These are phyloP conservation scores for Selene dorsalis DNA, from an alignment of 2,797 vertebrate genomes.

Conservation along the genomic window DNA sequence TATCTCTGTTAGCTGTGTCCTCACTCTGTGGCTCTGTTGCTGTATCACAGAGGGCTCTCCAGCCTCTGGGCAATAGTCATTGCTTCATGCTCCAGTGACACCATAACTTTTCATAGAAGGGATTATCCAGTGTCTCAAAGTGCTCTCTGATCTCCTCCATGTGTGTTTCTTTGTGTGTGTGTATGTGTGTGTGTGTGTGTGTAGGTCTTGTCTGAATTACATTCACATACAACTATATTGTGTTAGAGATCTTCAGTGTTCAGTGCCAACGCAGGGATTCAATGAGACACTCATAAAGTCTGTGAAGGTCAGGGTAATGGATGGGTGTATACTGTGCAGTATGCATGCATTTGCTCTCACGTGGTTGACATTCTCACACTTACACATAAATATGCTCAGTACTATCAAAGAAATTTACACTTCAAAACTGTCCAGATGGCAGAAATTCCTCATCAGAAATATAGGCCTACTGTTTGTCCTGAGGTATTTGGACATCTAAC, in stretches of 20 bases:
- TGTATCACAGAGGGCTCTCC: slow-evolving; percentile 31
- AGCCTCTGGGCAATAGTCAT: slow-evolving; percentile 50
- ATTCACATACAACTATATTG: slow-evolving; percentile 1
- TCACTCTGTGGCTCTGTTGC: slow-evolving; percentile 26
- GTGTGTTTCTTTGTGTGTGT: slow-evolving; percentile 30
- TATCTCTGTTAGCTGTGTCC: slow-evolving; percentile 39
- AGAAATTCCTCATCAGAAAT: no score
- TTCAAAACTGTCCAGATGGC: neutral
- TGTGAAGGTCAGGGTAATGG: neutral
- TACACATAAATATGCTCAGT: neutral
- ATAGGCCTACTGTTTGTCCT: no score
- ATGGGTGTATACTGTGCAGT: neutral
- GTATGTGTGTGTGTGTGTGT: neutral
- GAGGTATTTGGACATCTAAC: neutral
- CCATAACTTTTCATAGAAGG: slow-evolving; percentile 50
- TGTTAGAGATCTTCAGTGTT: neutral
- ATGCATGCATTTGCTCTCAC: neutral
- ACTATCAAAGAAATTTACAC: neutral
- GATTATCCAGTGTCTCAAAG: slow-evolving; percentile 68
- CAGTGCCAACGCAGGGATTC: slow-evolving; percentile 4
- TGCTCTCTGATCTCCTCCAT: slow-evolving; percentile 55
- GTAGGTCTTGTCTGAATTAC: slow-evolving; percentile 7
- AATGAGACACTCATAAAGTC: neutral
- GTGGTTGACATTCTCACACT: neutral
- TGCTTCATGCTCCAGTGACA: slow-evolving; percentile 68